Conservation (phyloP, 2,797 vertebrate genomes). For the Acanthurus tractus region DNA sequence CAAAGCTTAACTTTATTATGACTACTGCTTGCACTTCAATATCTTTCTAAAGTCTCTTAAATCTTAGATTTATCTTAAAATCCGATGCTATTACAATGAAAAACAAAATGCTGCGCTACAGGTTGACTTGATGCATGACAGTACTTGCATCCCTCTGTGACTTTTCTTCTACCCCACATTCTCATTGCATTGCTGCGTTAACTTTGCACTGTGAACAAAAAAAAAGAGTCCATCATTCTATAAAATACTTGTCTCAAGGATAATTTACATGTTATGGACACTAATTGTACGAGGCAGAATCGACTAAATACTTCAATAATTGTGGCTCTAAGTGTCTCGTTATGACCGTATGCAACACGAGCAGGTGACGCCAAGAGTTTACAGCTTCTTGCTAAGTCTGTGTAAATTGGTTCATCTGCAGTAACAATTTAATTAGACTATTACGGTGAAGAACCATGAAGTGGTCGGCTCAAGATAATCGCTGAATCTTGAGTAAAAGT, state of each 20-base stretch:
- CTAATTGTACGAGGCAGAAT: no score
- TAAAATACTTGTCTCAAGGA: no score
- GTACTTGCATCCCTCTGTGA: no score
- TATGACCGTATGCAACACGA: conserved; percentile 3
- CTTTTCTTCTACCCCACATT: not conserved
- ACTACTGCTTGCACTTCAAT: conserved; percentile 1
- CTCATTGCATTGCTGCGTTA: not conserved
- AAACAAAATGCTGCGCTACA: not conserved
- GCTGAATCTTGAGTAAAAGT: conserved; percentile 18
- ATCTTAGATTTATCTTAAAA: not conserved
- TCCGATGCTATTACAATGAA: not conserved
- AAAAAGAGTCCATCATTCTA: not conserved
- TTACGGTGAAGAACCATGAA: not conserved
- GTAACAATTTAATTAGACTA: not conserved
- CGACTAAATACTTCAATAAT: no score
- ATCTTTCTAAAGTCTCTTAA: not conserved
- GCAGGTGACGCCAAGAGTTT: not conserved
- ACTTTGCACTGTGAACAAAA: not conserved
- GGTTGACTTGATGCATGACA: not conserved
- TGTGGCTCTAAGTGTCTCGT: not conserved
- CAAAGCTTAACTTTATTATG: not conserved
- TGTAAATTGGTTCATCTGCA: not conserved
- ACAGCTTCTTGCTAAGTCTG: not conserved
- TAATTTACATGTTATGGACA: no score
- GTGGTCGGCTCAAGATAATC: not conserved